Base-by-base conservation (phyloP, 2,888 invertebrate genomes). In the Mesoligia furuncula region DNA sequence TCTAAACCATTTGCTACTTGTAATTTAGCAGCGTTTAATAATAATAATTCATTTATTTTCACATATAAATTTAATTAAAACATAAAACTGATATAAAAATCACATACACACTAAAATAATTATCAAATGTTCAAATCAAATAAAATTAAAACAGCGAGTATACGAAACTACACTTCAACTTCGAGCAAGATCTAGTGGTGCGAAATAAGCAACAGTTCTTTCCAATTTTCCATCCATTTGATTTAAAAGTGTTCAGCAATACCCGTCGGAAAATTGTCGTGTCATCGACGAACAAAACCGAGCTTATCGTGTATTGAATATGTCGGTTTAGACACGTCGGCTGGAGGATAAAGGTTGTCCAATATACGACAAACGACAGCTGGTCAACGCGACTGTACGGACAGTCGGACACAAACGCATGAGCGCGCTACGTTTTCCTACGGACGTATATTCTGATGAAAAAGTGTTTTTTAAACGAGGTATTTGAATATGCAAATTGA, bases 401-500 rank as follows among this genome's bases (percentile, higher is more conserved):
- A 73, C 72, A 57, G 69, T 57, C 69, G 48, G 45, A 69, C 68
- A 67, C 73, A 75, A 72, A 79, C 75, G 62, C 84, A 84, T 74
- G 79, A 75, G 57, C 74, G 77, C 72, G 59, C 75, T 73, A 72
- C 80, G 75, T 80, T 86, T 81, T 82, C 77, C 75, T 79, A 80
- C 62, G 77, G 61, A 79, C 85, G 72, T 88, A 84, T 85, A 84
- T 90, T 86, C 74, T 78, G 84, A 82, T 86, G 85, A 89, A 91
- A 90, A 90, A 88, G 84, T 80, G 80, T 84, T 91, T 90, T 91
- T 85, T 84, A 87, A 90, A 84, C 85, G 87, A 83, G 68, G 85
- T 82, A 83, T 86, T 90, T 91, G 90, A 92, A 92, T 92, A 92
- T 92, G 92, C 88, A 92, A 91, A 92, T 90, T 36, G 83, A 70